Base-by-base conservation (phyloP, 2,888 invertebrate species). In the Dusona sp. region DNA sequence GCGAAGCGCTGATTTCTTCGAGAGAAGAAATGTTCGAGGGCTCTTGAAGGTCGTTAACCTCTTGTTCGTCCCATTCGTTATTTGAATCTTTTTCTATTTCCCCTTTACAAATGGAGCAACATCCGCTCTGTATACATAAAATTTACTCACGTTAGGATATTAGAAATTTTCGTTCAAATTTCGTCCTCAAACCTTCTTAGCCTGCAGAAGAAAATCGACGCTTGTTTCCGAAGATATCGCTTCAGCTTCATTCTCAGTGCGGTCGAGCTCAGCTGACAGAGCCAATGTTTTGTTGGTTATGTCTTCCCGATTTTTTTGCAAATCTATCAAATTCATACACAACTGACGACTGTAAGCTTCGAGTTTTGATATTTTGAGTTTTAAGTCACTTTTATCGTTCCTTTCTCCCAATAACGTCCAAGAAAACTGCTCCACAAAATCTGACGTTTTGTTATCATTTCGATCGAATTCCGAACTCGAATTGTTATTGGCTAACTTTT, bases 271-370 rank as follows among this genome's bases (percentile, higher is more conserved):
- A 25, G 79, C 79, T 16, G 87, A 67, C 16, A 87, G 61, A 4
- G 72, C 85, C 54, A 82, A 67, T 25, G 87, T 87, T 68, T 86
- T 79, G 19, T 64, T 79, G 29, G 83, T 88, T 61, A 88, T 74
- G 22, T 87, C 75, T n/a, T 68, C 75, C 8, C 87, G 81, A 72
- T 87, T 85, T 61, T 83, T 87, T 22, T 88, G 87, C 25, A 88
- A 70, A 81, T 87, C 85, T 51, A 54, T 79, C 38, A 88, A 64
- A 82, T 87, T 84, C 42, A 74, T 48, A 61, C 83, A 86, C 16
- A 88, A 68, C 22, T 87, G 80, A 33, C 78, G 87, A 64, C 83
- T 87, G 64, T 87, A 85, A 36, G 87, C 88, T 73, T 88, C 88
- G 45, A 88, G 73, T 48, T 84, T 82, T 2, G 83, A 75, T 33